A percentile compares a stretch with the other conserved stretches of the same genome.
Evolutionary conservation across 2,113 vertebrate genomes (phyloP).

Genomic region (Nerophis lumbriciformis): DNA sequence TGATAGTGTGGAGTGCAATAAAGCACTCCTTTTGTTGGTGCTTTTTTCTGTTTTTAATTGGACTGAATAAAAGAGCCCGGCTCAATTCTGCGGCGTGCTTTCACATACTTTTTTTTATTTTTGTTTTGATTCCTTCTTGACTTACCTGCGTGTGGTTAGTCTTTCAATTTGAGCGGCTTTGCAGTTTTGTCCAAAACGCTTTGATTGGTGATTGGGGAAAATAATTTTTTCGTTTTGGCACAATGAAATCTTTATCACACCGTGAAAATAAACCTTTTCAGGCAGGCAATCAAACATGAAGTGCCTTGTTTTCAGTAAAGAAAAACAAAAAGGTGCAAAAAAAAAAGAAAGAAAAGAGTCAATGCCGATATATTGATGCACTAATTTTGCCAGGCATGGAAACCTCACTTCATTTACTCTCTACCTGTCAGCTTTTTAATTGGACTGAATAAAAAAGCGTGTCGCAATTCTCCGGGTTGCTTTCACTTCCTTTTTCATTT

Average conservation of each 20-base stretch:
- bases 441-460: constrained; percentile 60
- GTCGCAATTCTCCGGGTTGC: constrained; percentile 30
- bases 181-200: background rate
- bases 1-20: constrained; percentile 65
- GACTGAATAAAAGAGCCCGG: constrained; percentile 58
- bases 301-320: background rate
- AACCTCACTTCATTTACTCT: too few relatives aligned
- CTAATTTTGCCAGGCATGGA: too few relatives aligned
- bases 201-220: background rate
- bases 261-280: background rate
- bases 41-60: constrained; percentile 67
- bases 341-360: too few relatives aligned
- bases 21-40: constrained; percentile 68
- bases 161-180: background rate
- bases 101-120: constrained; percentile 20
- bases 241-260: background rate
- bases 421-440: constrained; percentile 51
- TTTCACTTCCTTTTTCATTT: constrained; percentile 20
- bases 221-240: background rate
- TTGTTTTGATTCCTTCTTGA: background rate
- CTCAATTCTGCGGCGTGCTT: constrained; percentile 32
- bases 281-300: background rate
- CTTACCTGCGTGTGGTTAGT: background rate
- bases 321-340: background rate
- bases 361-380: too few relatives aligned